A percentile compares a stretch with the other conserved stretches of the same genome.
phyloP scores from a whole-genome alignment of 2,888 invertebrate genomes.

The Nomada flava region DNA sequence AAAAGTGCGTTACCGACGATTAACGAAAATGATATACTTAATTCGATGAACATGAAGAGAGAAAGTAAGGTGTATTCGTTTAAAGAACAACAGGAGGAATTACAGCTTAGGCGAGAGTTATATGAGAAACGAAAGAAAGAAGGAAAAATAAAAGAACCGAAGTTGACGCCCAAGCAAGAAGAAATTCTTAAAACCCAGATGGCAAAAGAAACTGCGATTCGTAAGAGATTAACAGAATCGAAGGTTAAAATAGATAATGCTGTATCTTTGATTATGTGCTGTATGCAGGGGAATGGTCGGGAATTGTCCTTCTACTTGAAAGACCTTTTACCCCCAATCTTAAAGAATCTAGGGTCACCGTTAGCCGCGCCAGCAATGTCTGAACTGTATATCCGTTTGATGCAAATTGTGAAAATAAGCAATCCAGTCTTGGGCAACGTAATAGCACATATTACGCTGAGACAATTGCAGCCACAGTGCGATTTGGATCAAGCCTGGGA shows the following conservation, averaged over 20 bases:
- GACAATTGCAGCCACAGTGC: slow-evolving; percentile 91
- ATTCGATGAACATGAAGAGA: slow-evolving; percentile 92
- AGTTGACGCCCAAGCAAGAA: slow-evolving; percentile 94
- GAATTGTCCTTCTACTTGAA: slow-evolving; percentile 86
- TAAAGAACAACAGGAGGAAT: slow-evolving; percentile 97
- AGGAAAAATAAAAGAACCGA: slow-evolving; percentile 90
- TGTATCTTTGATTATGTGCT: slow-evolving; percentile 85
- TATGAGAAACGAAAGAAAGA: slow-evolving; percentile 94
- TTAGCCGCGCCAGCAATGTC: slow-evolving; percentile 90
- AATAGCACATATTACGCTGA: slow-evolving; percentile 90
- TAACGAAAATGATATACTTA: slow-evolving; percentile 84
- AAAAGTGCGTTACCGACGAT: slow-evolving; percentile 91
- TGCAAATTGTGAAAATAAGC: slow-evolving; percentile 85
- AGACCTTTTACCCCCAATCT: slow-evolving; percentile 86
- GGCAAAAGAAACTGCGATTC: slow-evolving; percentile 92
- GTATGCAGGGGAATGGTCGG: slow-evolving; percentile 85
- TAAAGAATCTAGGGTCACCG: slow-evolving; percentile 90
- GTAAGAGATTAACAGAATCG: slow-evolving; percentile 87
- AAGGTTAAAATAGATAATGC: slow-evolving; percentile 80
- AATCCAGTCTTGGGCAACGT: slow-evolving; percentile 85
- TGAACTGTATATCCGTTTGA: slow-evolving; percentile 87
- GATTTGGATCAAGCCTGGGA: slow-evolving; percentile 92
- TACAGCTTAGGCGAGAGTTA: slow-evolving; percentile 95
- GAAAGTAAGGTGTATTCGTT: slow-evolving; percentile 99
- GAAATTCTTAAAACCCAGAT: slow-evolving; percentile 95